Percentiles rank a stretch among this genome's conserved stretches.
These are phyloP conservation scores for Nomada ruficornis DNA, from an alignment of 2,888 invertebrate genomes.

Conservation along the genomic window DNA sequence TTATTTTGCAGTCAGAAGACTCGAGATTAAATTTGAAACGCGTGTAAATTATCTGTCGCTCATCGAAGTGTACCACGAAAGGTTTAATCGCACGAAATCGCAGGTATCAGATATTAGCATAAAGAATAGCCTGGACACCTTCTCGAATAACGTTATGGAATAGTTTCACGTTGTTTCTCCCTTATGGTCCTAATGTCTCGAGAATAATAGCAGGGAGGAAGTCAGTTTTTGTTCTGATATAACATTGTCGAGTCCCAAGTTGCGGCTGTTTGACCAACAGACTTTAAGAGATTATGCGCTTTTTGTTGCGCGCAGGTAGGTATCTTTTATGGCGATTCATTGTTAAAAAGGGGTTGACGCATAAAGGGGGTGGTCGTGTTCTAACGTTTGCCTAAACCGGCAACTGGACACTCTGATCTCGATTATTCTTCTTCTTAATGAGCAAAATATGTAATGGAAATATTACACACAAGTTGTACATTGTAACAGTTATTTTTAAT, in stretches of 20 bases:
- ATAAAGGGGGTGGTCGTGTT: background rate
- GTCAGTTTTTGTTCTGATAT: constrained; percentile 34
- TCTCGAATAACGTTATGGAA: background rate
- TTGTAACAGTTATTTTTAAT: too few species aligned
- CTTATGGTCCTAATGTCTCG: constrained; percentile 11
- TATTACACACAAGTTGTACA: too few species aligned
- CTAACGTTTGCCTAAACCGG: background rate
- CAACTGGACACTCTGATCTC: background rate
- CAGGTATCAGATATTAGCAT: constrained; percentile 60
- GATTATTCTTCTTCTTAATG: background rate
- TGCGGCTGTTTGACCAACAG: constrained; percentile 53
- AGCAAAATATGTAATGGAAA: too few species aligned
- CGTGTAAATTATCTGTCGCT: background rate
- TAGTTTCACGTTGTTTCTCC: constrained; percentile 7
- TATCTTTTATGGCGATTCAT: background rate
- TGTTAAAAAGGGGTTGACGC: background rate
- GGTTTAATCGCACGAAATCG: constrained; percentile 20
- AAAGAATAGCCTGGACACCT: constrained; percentile 1
- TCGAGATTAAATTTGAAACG: background rate
- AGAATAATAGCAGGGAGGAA: constrained; percentile 18
- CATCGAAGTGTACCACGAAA: background rate
- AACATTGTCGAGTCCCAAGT: constrained; percentile 35
- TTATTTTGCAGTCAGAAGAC: too few species aligned
- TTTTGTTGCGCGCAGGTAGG: constrained; percentile 46
- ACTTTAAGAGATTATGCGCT: constrained; percentile 14